Evolutionary conservation across 2,113 vertebrate species (phyloP).

Genomic region (Nymphicus hollandicus): DNA sequence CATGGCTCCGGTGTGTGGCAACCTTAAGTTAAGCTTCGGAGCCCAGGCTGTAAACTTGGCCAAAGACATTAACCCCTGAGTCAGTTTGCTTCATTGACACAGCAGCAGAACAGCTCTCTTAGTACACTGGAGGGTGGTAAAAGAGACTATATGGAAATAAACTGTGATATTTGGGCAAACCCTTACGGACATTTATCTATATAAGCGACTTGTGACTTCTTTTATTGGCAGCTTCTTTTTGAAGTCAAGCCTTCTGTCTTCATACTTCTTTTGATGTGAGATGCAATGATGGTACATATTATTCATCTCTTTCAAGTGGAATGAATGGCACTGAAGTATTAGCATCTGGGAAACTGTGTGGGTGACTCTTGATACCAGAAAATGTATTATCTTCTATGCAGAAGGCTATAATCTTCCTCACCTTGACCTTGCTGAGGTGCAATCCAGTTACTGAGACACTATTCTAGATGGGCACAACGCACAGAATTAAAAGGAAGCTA

Average conservation of each 20-base stretch:
- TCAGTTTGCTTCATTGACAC: background rate
- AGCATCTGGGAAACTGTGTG: background rate
- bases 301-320: background rate
- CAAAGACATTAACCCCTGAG: background rate
- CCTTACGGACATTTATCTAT: background rate
- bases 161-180: background rate
- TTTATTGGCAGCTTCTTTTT: background rate
- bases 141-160: background rate
- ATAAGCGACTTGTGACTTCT: background rate
- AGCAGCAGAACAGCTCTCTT: background rate
- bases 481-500: background rate
- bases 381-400: background rate
- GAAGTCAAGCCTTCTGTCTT: background rate
- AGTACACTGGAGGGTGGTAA: background rate
- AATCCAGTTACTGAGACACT: background rate
- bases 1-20: accelerated
- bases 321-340: background rate
- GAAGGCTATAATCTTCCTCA: background rate
- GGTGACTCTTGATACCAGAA: background rate
- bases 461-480: background rate
- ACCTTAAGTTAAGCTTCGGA: background rate
- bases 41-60: background rate
- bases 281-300: accelerated
- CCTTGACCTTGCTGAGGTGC: background rate
- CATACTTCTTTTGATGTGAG: background rate